Evolutionary conservation across 2,113 vertebrate genomes (phyloP).

Genomic region (Suricata suricatta): DNA sequence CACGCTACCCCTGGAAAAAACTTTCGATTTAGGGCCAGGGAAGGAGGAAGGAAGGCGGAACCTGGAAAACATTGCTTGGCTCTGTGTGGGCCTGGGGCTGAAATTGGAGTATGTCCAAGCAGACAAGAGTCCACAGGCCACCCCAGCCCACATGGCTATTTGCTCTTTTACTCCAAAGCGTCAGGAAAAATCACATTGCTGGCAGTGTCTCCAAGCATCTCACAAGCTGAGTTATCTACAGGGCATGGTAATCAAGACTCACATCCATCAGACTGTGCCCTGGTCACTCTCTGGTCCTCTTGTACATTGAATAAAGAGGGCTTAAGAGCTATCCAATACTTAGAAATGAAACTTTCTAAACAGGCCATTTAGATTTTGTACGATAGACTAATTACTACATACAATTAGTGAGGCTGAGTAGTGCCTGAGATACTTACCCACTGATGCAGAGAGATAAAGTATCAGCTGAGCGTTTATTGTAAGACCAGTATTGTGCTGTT

Average conservation of each 20-base stretch:
- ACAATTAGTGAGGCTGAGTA: conserved; percentile 44
- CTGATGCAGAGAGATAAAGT: not conserved
- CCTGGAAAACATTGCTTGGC: not conserved
- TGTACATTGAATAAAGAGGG: not conserved
- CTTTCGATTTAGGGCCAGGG: not conserved
- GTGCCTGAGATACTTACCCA: conserved; percentile 1
- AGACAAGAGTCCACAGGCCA: not conserved
- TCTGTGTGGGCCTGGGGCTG: not conserved
- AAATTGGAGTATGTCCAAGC: not conserved
- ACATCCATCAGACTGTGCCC: not conserved
- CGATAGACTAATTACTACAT: conserved; percentile 66
- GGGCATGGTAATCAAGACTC: not conserved
- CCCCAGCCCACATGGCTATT: not conserved
- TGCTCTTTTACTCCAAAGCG: not conserved
- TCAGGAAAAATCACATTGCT: not conserved
- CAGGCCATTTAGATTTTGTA: conserved; percentile 63
- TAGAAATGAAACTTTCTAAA: conserved; percentile 61
- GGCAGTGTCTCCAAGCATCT: not conserved
- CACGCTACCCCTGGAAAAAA: not conserved
- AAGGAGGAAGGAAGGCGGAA: not conserved
- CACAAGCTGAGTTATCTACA: not conserved
- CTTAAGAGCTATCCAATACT: not conserved
- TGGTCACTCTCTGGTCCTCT: not conserved
- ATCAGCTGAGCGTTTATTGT: not conserved
- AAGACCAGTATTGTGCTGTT: not conserved